Conservation (phyloP, 2,797 vertebrate genomes). For the Champsocephalus esox region DNA sequence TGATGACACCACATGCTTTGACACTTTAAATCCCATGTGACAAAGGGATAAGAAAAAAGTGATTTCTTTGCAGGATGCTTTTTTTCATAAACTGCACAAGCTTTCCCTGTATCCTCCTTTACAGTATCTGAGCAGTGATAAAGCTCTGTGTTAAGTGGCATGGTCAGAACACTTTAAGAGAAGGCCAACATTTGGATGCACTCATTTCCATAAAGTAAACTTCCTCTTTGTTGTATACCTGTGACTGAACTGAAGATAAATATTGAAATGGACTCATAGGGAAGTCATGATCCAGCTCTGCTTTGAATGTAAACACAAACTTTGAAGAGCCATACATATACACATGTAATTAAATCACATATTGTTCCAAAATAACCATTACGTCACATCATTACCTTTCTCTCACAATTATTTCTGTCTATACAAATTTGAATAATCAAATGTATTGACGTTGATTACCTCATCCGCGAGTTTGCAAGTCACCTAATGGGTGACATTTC, state of each 20-base stretch:
- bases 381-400: background rate
- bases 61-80: background rate
- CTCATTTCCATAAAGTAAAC: constrained; percentile 34
- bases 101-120: background rate
- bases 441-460: background rate
- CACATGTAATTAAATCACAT: background rate
- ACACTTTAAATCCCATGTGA: background rate
- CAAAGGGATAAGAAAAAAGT: background rate
- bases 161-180: background rate
- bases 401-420: background rate
- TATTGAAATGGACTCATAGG: constrained; percentile 13
- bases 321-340: background rate
- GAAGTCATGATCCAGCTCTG: background rate
- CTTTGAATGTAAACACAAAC: background rate
- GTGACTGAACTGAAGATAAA: constrained; percentile 23
- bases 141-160: background rate
- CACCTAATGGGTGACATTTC: background rate
- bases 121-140: background rate
- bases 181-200: constrained; percentile 15
- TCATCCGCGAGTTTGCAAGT: background rate
- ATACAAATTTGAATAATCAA: background rate
- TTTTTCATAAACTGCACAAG: no score
- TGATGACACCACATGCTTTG: background rate
- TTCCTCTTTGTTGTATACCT: constrained; percentile 15
- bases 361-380: background rate